A percentile compares a stretch with the other conserved stretches of the same genome.
These are phyloP conservation scores for Epizoanthus scotinus DNA, from an alignment of 92 coral and sea anemone genomes.

Conservation along the genomic window DNA sequence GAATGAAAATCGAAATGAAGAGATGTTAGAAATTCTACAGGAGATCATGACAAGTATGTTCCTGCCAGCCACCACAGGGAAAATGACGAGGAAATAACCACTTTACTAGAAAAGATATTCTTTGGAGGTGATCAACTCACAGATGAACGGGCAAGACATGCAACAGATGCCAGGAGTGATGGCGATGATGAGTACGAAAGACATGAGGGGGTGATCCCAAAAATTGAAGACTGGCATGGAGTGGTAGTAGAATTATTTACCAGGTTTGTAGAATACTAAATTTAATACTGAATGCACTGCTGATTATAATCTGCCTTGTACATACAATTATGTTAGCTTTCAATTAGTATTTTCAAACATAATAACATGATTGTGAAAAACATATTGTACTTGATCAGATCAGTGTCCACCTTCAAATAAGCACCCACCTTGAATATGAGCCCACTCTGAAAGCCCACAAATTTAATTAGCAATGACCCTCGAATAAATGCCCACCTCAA, in stretches of 20 bases:
- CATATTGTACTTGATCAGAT: too few species aligned
- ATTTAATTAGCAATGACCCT: too few species aligned
- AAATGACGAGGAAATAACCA: constrained; percentile 15
- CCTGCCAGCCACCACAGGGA: constrained; percentile 28
- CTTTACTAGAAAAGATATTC: constrained; percentile 27
- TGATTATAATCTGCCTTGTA: too few species aligned
- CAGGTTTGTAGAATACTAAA: constrained; percentile 39
- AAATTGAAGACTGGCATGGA: constrained; percentile 69
- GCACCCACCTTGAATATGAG: too few species aligned
- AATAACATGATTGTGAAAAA: too few species aligned
- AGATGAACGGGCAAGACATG: constrained; percentile 55
- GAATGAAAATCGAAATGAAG: constrained; percentile 59
- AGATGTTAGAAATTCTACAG: constrained; percentile 57
- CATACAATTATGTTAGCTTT: too few species aligned
- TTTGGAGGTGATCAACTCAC: constrained; percentile 68
- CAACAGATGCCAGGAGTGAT: constrained; percentile 58
- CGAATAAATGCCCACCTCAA: too few species aligned
- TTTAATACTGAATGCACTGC: neutral
- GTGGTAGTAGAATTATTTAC: constrained; percentile 50
- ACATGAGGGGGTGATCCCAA: constrained; percentile 52
- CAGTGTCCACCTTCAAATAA: too few species aligned
- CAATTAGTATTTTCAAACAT: too few species aligned
- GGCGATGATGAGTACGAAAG: constrained; percentile 46
- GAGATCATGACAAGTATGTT: constrained; percentile 56
- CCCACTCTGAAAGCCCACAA: too few species aligned